A percentile compares a stretch with the other conserved stretches of the same genome.
phyloP scores from a whole-genome alignment of 2,113 vertebrate species.

The Thamnaconus septentrionalis region DNA sequence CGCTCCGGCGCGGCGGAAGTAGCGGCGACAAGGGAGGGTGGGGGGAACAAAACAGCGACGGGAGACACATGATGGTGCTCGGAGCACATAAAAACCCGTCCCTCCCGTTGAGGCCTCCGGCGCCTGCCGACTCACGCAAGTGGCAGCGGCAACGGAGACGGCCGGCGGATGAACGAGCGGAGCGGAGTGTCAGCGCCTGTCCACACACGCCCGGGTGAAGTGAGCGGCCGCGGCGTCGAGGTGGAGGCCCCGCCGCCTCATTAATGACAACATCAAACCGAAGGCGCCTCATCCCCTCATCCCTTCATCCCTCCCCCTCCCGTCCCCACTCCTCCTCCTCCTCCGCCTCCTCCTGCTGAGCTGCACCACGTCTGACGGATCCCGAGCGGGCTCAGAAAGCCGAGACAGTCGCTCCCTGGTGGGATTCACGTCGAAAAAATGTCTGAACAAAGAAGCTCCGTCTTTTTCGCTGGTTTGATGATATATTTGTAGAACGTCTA shows the following conservation, averaged over 20 bases:
- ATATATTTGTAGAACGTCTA: conserved; percentile 3
- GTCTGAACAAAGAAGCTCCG: conserved; percentile 11
- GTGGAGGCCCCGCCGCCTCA: conserved; percentile 46
- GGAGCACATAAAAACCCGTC: background rate
- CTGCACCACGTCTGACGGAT: conserved; percentile 24
- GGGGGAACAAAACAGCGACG: too few relatives aligned
- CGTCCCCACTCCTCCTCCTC: too few relatives aligned
- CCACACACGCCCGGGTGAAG: conserved; percentile 44
- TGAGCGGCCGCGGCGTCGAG: conserved; percentile 25
- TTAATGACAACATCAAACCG: conserved; percentile 51
- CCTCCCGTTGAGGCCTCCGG: background rate
- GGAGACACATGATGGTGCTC: background rate
- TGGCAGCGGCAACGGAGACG: too few relatives aligned
- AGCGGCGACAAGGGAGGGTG: too few relatives aligned
- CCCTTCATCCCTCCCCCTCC: conserved; percentile 10
- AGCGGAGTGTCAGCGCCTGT: conserved; percentile 16
- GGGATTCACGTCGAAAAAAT: conserved; percentile 6
- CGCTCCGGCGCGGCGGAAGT: too few relatives aligned
- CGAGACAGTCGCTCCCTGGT: conserved; percentile 7
- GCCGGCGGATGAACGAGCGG: conserved; percentile 22
- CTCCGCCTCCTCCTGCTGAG: conserved; percentile 2
- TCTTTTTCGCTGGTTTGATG: conserved; percentile 8
- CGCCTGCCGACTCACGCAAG: too few relatives aligned
- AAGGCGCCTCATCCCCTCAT: conserved; percentile 34
- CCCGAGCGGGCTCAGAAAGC: conserved; percentile 39